A percentile compares a stretch with the other conserved stretches of the same genome.
Conservation (phyloP, 2,888 invertebrate genomes). For the Galerucella calmariensis region DNA sequence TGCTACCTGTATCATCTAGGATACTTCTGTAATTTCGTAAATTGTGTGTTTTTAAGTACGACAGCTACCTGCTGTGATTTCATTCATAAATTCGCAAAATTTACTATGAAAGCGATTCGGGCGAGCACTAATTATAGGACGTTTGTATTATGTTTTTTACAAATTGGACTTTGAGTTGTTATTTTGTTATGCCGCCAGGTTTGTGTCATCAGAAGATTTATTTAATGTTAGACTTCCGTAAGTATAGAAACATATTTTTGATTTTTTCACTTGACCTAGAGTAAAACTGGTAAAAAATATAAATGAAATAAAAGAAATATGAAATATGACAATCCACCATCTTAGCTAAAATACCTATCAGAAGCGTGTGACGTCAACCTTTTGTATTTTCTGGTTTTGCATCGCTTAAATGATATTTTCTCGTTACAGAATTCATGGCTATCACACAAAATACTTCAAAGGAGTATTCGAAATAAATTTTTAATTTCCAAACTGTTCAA, state of each 20-base stretch:
- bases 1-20: slow-evolving; percentile 49
- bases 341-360: no score
- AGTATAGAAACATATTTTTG: not conserved
- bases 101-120: slow-evolving; percentile 25
- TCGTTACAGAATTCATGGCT: no score
- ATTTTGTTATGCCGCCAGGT: slow-evolving; percentile 1
- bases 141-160: slow-evolving; percentile 14
- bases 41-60: slow-evolving; percentile 17
- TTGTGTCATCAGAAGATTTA: slow-evolving; percentile 17
- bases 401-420: no score
- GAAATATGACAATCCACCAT: no score
- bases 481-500: no score
- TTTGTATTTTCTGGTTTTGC: no score
- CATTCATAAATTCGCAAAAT: slow-evolving; percentile 32
- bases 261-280: not conserved
- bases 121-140: slow-evolving; percentile 21
- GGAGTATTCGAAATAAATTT: no score
- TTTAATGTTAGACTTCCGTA: slow-evolving; percentile 10
- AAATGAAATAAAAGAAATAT: no score
- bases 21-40: slow-evolving; percentile 36
- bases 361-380: no score
- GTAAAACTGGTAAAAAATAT: not conserved
- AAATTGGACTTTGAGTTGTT: not conserved
- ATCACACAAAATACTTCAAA: no score
- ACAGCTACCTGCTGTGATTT: slow-evolving; percentile 22